Percentiles rank a stretch among this genome's conserved stretches.
Conservation (phyloP, 2,888 invertebrate species). For the Microdon myrmicae region DNA sequence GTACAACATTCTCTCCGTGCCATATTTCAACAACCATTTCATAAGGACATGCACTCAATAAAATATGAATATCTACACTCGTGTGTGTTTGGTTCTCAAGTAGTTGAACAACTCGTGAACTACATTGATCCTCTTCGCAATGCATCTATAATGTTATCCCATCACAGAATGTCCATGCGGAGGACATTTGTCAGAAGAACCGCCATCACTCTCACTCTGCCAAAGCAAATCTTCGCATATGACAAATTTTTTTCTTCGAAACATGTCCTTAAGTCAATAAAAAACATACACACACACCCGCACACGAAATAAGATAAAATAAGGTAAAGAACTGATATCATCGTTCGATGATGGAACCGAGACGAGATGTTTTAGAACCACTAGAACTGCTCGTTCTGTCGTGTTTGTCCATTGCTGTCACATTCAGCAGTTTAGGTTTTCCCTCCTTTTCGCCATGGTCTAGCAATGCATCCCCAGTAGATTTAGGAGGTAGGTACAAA, state of each 20-base stretch:
- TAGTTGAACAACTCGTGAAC: slow-evolving; percentile 22
- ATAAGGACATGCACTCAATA: slow-evolving; percentile 21
- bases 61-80: slow-evolving; percentile 12
- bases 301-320: no score
- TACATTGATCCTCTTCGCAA: slow-evolving; percentile 30
- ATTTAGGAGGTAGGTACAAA: neutral
- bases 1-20: slow-evolving; percentile 7
- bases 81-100: no score
- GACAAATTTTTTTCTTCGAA: slow-evolving; percentile 16
- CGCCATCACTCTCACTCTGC: neutral
- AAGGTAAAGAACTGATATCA: no score
- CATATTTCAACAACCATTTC: neutral
- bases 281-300: no score
- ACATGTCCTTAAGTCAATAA: slow-evolving; percentile 11
- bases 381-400: slow-evolving; percentile 24
- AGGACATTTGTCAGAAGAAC: slow-evolving; percentile 38
- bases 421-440: slow-evolving; percentile 41
- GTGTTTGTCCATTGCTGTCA: slow-evolving; percentile 48
- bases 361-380: no score
- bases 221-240: neutral
- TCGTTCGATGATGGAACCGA: no score
- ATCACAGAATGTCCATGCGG: slow-evolving; percentile 31
- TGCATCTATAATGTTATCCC: slow-evolving; percentile 27
- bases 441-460: neutral
- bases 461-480: slow-evolving; percentile 20